A percentile compares a stretch with the other conserved stretches of the same genome.
Conservation (phyloP, 1,140 invertebrate species). For the Drosophila setifemur region DNA sequence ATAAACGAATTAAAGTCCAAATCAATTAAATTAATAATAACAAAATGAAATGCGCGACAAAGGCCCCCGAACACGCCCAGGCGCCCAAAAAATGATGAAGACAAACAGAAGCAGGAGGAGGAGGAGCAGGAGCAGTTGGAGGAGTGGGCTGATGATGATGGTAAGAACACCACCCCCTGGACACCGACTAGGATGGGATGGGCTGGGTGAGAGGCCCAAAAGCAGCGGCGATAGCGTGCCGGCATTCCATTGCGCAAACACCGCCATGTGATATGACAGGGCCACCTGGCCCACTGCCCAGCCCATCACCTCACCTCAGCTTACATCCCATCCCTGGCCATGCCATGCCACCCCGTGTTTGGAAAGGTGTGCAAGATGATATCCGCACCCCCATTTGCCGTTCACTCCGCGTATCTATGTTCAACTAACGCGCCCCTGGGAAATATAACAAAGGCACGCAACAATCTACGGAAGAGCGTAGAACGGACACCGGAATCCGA, state of each 20-base stretch:
- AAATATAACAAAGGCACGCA: slow-evolving; percentile 75
- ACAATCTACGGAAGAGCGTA: slow-evolving; percentile 51
- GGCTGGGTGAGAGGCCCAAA: slow-evolving; percentile 14
- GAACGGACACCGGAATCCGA: slow-evolving; percentile 41
- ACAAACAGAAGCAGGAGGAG: slow-evolving; percentile 14
- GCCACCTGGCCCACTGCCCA: slow-evolving; percentile 29
- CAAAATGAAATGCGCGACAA: slow-evolving; percentile 42
- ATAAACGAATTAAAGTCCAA: slow-evolving; percentile 60
- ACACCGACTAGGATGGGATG: slow-evolving; percentile 2
- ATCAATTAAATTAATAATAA: slow-evolving; percentile 79
- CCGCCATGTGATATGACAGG: slow-evolving; percentile 69
- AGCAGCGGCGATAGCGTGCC: slow-evolving; percentile 49
- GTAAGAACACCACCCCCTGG: slow-evolving; percentile 13
- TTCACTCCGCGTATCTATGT: slow-evolving; percentile 4
- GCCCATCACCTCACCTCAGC: not conserved
- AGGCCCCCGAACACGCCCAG: slow-evolving; percentile 27
- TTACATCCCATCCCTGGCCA: not conserved
- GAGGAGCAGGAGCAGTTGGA: not conserved
- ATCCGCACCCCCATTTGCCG: slow-evolving; percentile 14
- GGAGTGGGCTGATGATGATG: slow-evolving; percentile 21
- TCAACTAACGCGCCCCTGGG: slow-evolving; percentile 66
- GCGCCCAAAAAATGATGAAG: slow-evolving; percentile 32
- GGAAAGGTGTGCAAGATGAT: slow-evolving; percentile 50
- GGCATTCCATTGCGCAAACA: slow-evolving; percentile 69
- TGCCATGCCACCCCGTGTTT: slow-evolving; percentile 24